Conservation (phyloP, 1,140 invertebrate species). For the Parasteatoda tepidariorum region DNA sequence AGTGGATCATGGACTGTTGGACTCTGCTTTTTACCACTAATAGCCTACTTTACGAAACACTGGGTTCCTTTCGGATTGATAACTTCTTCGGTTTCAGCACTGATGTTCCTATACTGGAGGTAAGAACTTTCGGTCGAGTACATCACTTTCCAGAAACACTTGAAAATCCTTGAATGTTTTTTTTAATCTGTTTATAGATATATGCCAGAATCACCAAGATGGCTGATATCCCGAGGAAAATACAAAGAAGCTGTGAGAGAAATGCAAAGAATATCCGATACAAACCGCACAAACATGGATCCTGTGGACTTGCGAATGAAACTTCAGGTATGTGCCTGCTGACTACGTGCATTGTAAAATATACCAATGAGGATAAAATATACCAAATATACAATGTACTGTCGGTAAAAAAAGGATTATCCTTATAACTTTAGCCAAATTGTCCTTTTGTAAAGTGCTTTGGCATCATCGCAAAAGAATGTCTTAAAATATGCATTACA, state of each 20-base stretch:
- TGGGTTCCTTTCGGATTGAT: slow-evolving; percentile 75
- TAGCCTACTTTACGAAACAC: slow-evolving; percentile 84
- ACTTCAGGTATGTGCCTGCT: slow-evolving; percentile 28
- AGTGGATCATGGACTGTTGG: slow-evolving; percentile 89
- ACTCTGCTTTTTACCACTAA: slow-evolving; percentile 81
- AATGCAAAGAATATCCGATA: slow-evolving; percentile 66
- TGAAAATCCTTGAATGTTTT: neutral
- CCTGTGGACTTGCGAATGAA: slow-evolving; percentile 30
- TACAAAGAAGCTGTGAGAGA: slow-evolving; percentile 67
- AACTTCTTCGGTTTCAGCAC: slow-evolving; percentile 64
- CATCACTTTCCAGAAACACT: neutral
- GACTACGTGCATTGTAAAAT: too few relatives aligned
- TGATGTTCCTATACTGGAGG: slow-evolving; percentile 72
- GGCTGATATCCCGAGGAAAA: slow-evolving; percentile 69
- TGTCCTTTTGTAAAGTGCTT: too few relatives aligned
- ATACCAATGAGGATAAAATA: too few relatives aligned
- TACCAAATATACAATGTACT: too few relatives aligned
- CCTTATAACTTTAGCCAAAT: too few relatives aligned
- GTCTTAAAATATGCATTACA: too few relatives aligned
- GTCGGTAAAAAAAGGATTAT: too few relatives aligned
- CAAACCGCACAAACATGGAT: slow-evolving; percentile 63
- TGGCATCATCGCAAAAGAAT: too few relatives aligned
- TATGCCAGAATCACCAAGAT: slow-evolving; percentile 71
- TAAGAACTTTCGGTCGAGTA: too few relatives aligned
- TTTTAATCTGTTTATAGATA: slow-evolving; percentile 63